Evolutionary conservation across 2,888 invertebrate species (phyloP), one percentile per base, ranked within the genome.

Genomic region (Lacanobia wlatinum): DNA sequence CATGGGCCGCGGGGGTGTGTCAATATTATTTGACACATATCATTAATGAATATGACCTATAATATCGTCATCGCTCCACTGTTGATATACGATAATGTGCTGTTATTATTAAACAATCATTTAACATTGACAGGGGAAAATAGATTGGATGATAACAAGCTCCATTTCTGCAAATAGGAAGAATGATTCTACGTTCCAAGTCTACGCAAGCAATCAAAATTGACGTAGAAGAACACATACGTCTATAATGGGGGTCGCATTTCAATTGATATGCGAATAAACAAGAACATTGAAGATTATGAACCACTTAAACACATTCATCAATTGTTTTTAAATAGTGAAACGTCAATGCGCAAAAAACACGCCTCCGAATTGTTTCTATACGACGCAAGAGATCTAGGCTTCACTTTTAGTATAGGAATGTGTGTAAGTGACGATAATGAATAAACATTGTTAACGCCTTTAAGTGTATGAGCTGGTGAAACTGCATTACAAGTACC

Each of bases 251-350:
- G 59, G 74, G 75, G 84, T 80, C 84, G 67, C 80, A 73, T 76
- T 73, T 84, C 84, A 85, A 85, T 85, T 85, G 84, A 78, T 76
- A 79, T 65, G 72, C 50, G 76, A 84, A 86, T 82, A 85, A 85
- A 85, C 86, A 85, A 84, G 76, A 80, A 84, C 73, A 76, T 84
- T 86, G 64, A 75, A 78, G 69, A 82, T 82, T 70, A 78, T 73
- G 68, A 70, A 64, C 80, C 80, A 80, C 83, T 78, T 84, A 72
- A 80, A 82, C 76, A 74, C 60, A 70, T 76, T 73, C 70, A 78
- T 82, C 80, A 75, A 80, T 86, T 82, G 76, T 63, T 76, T 73
- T 76, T 74, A 80, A 80, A 82, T 73, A 56, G 23, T 55, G 58
- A 34, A 83, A 80, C 86, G 84, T 86, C 86, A 86, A 66, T 76